Conservation (phyloP, 53 echinoderm and acorn worm species). For the Astropecten irregularis region DNA sequence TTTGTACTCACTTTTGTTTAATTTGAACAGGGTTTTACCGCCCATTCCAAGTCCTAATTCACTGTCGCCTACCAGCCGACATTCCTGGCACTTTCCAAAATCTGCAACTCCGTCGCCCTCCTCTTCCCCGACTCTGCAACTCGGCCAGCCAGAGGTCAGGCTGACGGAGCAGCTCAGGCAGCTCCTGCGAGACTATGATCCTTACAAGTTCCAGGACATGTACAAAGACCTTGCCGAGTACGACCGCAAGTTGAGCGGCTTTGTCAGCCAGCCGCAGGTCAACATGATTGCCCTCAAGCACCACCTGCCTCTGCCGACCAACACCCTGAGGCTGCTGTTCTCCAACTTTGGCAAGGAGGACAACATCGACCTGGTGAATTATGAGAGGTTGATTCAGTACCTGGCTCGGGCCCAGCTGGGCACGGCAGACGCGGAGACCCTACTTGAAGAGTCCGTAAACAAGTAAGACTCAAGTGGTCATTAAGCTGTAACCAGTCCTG, state of each 20-base stretch:
- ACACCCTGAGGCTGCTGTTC: conserved; percentile 76
- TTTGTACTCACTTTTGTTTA: too few species aligned
- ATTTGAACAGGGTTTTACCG: conserved; percentile 55
- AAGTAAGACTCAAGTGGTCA: conserved; percentile 68
- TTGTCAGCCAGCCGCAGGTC: conserved; percentile 81
- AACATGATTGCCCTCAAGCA: conserved; percentile 88
- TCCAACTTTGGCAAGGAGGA: conserved; percentile 86
- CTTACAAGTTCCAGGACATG: conserved; percentile 88
- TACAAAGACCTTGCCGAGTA: conserved; percentile 91
- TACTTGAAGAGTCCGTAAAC: conserved; percentile 86
- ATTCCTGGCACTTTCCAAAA: not conserved
- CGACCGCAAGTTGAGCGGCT: conserved; percentile 81
- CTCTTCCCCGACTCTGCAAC: conserved; percentile 16
- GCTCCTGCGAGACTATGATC: conserved; percentile 72
- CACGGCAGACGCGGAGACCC: conserved; percentile 83
- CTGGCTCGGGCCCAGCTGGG: conserved; percentile 93
- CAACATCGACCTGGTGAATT: conserved; percentile 84
- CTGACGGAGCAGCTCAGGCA: conserved; percentile 69
- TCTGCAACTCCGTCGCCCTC: not conserved
- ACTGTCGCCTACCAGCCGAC: conserved; percentile 13
- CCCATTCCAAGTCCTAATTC: conserved; percentile 58
- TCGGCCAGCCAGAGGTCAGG: conserved; percentile 37
- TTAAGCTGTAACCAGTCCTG: not conserved
- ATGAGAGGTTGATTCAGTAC: conserved; percentile 96
- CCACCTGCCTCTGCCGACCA: conserved; percentile 74